Evolutionary conservation across 2,113 vertebrate species (phyloP).

Genomic region (Hippolais icterina): DNA sequence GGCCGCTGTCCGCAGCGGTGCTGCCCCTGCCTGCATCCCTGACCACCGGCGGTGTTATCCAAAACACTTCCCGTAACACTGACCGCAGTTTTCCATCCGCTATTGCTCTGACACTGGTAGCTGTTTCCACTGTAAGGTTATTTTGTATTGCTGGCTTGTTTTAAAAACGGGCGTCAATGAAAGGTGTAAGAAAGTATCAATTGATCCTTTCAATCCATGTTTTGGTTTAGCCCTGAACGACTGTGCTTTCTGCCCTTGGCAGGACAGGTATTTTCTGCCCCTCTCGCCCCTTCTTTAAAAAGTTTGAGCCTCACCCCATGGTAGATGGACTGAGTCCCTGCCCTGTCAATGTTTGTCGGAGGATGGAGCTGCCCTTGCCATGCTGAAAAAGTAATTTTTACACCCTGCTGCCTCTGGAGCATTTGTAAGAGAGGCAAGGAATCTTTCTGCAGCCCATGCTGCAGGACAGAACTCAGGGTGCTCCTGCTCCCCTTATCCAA

Average conservation of each 20-base stretch:
- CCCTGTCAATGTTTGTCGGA: background rate
- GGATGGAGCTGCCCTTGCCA: background rate
- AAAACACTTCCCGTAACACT: fast-evolving
- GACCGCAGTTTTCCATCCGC: fast-evolving
- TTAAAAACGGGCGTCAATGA: too few relatives aligned
- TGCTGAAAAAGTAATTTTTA: background rate
- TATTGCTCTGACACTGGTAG: too few relatives aligned
- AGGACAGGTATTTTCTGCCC: background rate
- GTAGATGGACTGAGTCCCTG: background rate
- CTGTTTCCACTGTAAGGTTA: background rate
- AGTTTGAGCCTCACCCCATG: background rate
- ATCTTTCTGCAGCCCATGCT: background rate
- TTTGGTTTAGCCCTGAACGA: background rate
- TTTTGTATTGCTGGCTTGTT: background rate
- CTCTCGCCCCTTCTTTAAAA: background rate
- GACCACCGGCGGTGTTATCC: fast-evolving
- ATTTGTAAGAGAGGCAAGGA: background rate
- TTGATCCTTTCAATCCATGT: fast-evolving
- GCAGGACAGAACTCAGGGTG: background rate
- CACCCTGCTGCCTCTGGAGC: background rate
- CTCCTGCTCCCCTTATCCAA: background rate
- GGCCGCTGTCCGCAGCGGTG: background rate
- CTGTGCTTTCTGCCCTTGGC: background rate
- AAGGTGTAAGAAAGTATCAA: background rate
- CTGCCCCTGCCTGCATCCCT: background rate